Evolutionary conservation across 2,113 vertebrate species (phyloP).

Genomic region (Neolamprologus falcicula): DNA sequence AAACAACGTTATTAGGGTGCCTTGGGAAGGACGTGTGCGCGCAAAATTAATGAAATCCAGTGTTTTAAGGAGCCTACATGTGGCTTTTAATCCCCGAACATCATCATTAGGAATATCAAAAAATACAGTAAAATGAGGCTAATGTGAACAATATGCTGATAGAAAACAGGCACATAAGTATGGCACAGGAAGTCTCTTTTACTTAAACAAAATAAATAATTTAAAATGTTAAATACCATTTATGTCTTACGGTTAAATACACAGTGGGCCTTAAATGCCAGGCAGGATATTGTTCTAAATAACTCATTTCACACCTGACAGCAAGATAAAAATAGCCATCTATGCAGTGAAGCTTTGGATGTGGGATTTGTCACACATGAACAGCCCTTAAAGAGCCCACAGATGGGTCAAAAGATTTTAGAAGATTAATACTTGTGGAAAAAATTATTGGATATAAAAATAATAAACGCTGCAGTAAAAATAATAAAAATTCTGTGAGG

Average conservation of each 20-base stretch:
- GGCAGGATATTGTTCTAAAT: background rate
- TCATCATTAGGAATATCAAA: background rate
- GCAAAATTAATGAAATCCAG: background rate
- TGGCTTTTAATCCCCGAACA: background rate
- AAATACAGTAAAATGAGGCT: background rate
- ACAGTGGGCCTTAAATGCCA: background rate
- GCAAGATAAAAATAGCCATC: background rate
- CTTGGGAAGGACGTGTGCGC: background rate
- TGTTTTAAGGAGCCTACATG: background rate
- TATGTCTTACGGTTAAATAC: background rate
- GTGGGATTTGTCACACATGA: background rate
- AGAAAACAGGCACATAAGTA: background rate
- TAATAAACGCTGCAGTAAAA: background rate
- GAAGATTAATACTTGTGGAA: background rate
- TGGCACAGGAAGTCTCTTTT: background rate
- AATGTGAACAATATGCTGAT: background rate
- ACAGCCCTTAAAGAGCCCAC: background rate
- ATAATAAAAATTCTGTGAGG: background rate
- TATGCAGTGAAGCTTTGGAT: background rate
- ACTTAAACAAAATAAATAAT: background rate
- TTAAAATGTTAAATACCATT: background rate
- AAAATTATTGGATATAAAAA: background rate
- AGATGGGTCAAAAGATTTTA: background rate
- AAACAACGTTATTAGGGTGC: accelerated
- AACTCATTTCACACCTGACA: background rate